Evolutionary conservation across 64 coral and sea anemone species (phyloP).

Genomic region (Catalaphyllia jardinei): DNA sequence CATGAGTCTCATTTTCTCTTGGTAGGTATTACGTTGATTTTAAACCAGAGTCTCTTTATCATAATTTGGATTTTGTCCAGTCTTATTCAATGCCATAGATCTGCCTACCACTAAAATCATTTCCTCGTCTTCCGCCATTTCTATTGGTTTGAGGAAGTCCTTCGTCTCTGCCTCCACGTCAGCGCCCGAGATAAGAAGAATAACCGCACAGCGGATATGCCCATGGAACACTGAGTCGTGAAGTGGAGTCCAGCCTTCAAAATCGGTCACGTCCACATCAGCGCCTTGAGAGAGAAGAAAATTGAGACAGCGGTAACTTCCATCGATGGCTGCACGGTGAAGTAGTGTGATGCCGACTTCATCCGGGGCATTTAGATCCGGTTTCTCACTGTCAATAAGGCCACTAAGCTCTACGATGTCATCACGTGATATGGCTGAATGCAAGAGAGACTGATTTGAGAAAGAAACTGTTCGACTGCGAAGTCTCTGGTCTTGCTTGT

Average conservation of each 20-base stretch:
- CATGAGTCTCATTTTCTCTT: too few relatives aligned
- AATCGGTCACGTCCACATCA: constrained; percentile 61
- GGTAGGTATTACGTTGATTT: background rate
- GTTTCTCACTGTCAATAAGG: constrained; percentile 15
- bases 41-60: constrained; percentile 84
- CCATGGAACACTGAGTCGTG: constrained; percentile 81
- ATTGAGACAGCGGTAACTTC: constrained; percentile 66
- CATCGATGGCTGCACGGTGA: constrained; percentile 70
- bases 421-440: constrained; percentile 45
- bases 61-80: constrained; percentile 28
- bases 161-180: constrained; percentile 74
- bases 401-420: constrained; percentile 48
- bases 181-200: constrained; percentile 59
- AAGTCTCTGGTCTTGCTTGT: background rate
- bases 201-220: constrained; percentile 71
- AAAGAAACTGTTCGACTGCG: background rate
- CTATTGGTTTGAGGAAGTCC: constrained; percentile 73
- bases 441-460: constrained; percentile 2
- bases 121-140: constrained; percentile 61
- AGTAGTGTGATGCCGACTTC: constrained; percentile 53
- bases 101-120: constrained; percentile 72
- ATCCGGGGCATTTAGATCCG: constrained; percentile 34
- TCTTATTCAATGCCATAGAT: constrained; percentile 51
- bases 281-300: constrained; percentile 55
- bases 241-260: constrained; percentile 71